Base-by-base conservation (phyloP, 2,888 invertebrate genomes). In the Nipponacmea schrenckii region DNA sequence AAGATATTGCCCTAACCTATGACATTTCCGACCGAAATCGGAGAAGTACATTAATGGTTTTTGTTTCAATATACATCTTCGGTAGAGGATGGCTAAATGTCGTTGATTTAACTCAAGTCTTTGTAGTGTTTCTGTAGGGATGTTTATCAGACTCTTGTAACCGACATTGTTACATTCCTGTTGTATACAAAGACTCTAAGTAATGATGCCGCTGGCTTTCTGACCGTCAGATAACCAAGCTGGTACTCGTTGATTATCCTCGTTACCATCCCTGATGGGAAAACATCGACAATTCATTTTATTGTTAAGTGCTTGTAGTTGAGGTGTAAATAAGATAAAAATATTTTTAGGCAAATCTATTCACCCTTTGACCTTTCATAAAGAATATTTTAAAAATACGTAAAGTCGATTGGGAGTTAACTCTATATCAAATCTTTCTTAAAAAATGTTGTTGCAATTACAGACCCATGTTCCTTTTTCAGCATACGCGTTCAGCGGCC, bases 11-110 rank as follows among this genome's bases (percentile, higher is more conserved):
- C 56, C 24, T 24, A 56, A 20, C 56, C 56, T 24, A 0, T 56
- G 56, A 56, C 56, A 56, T 56, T 56, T 56, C 56, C 20, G 10
- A 24, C 56, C 14, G 56, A 24, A 56, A 56, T 24, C 56, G 56
- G 56, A 56, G 56, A 56, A 56, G 12, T 56, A 56, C 56, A 24
- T 56, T 56, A 56, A 56, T 56, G 56, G 56, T 56, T 56, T 56
- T 56, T 56, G 56, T 56, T 56, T 56, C 56, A 56, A 56, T 56
- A 56, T 56, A 56, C 56, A 12, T 24, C 56, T 56, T 56, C 24
- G 56, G 56, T 56, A 56, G 20, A 56, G 20, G 20, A 24, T 24
- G 56, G 10, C 10, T 56, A 56, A 56, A 56, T 56, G 14, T 24
- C 56, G 56, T 17, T 56, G 56, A 56, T 56, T 56, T 56, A 56